Evolutionary conservation across 2,113 vertebrate species (phyloP).

Genomic region (Mus musculus): GRCm39 chr8:73083501-73084000

Average conservation of each 20-base stretch:
- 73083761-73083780: neutral
- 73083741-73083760: neutral
- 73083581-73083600: neutral
- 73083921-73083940: too few species aligned
- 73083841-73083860: neutral
- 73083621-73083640: neutral
- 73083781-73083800: neutral
- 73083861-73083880: constrained; percentile 43
- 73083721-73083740: constrained; percentile 23
- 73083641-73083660: neutral
- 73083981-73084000: too few species aligned
- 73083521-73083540: neutral
- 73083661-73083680: neutral
- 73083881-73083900: constrained; percentile 25
- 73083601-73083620: neutral
- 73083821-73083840: neutral
- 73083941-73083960: neutral
- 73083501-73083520: neutral
- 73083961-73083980: neutral
- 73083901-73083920: neutral
- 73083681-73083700: neutral
- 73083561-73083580: neutral
- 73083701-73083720: neutral
- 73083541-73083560: neutral
- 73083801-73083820: neutral